A percentile compares a stretch with the other conserved stretches of the same genome.
Evolutionary conservation across 2,797 vertebrate genomes (phyloP).

Genomic region (Tadarida brasiliensis): DNA sequence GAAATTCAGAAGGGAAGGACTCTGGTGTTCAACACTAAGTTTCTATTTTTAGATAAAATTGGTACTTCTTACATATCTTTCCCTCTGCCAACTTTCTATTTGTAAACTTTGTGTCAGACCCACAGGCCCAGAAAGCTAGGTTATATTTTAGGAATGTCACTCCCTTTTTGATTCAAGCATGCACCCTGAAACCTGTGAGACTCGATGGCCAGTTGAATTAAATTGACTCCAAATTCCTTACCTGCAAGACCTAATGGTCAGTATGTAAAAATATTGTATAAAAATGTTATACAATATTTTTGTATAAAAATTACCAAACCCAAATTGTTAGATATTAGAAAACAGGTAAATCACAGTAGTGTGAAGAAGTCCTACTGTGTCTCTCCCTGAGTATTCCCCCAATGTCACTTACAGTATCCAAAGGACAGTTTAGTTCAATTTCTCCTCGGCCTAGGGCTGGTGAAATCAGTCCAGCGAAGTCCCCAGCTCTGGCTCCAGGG

Average conservation of each 20-base stretch:
- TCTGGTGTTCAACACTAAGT: constrained; percentile 48
- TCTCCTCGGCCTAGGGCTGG: constrained; percentile 23
- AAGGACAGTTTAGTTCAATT: constrained; percentile 60
- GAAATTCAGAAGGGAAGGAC: constrained; percentile 62
- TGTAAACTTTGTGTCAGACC: constrained; percentile 66
- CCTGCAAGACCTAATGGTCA: background rate
- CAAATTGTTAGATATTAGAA: constrained; percentile 30
- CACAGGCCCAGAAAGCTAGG: constrained; percentile 5
- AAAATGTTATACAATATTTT: no score
- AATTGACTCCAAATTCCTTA: constrained; percentile 33
- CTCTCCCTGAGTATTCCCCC: constrained; percentile 53
- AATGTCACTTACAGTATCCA: constrained; percentile 77
- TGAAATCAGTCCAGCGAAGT: constrained; percentile 54
- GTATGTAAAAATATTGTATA: background rate
- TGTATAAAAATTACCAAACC: constrained; percentile 24
- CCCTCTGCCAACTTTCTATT: constrained; percentile 60
- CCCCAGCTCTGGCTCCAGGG: constrained; percentile 51
- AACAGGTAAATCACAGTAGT: background rate
- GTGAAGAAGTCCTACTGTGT: constrained; percentile 7
- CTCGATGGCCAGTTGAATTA: background rate
- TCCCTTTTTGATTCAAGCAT: constrained; percentile 42
- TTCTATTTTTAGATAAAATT: constrained; percentile 73
- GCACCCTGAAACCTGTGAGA: constrained; percentile 52
- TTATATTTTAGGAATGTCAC: constrained; percentile 28
- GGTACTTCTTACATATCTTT: constrained; percentile 57